These are phyloP conservation scores for Calosoma granatense DNA, from an alignment of 1,140 invertebrate species.

Conservation along the genomic window DNA sequence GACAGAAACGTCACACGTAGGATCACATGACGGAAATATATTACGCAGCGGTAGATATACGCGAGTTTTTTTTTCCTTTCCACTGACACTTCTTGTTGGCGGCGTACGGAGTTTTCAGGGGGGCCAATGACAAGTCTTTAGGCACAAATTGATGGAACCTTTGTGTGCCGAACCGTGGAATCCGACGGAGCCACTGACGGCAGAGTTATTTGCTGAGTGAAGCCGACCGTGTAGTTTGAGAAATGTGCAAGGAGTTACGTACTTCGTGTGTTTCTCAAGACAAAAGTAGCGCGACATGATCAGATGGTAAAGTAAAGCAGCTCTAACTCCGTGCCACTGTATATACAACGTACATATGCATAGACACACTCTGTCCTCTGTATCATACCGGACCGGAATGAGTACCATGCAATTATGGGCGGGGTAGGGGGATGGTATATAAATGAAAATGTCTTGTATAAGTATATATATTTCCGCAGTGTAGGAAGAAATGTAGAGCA, in stretches of 20 bases:
- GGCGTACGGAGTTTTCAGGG: not conserved
- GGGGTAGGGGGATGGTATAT: too few species aligned
- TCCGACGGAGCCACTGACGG: not conserved
- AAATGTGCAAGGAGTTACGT: not conserved
- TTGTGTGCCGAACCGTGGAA: not conserved
- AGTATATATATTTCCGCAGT: too few species aligned
- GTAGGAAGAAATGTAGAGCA: too few species aligned
- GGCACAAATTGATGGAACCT: not conserved
- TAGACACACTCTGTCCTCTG: too few species aligned
- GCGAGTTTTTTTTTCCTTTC: conserved; percentile 1
- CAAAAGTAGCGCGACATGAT: not conserved
- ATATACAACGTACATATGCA: too few species aligned
- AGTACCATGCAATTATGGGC: too few species aligned
- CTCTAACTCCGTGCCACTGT: too few species aligned
- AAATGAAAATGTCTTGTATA: too few species aligned
- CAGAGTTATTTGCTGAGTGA: not conserved
- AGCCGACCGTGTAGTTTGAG: not conserved
- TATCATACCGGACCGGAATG: too few species aligned
- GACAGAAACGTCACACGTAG: not conserved
- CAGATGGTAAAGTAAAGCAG: too few species aligned
- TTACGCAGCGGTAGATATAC: not conserved
- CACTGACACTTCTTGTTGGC: not conserved
- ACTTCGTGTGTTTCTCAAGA: not conserved
- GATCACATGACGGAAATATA: conserved; percentile 3
- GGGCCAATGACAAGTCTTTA: not conserved